Conservation (phyloP, 2,888 invertebrate genomes). For the Acanthosepion pharaonis region DNA sequence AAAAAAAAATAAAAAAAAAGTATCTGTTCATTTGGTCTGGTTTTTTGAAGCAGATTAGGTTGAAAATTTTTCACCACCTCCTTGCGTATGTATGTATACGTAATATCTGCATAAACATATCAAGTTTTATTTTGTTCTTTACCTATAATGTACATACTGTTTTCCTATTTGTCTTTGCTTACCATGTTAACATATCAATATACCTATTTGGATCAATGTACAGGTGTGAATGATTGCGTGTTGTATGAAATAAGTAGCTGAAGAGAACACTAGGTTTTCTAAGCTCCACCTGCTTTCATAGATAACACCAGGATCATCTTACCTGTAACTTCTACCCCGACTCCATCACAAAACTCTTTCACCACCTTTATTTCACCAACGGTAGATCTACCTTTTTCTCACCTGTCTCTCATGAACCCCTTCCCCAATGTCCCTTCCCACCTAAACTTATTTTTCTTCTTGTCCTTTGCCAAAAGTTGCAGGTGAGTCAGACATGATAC, state of each 20-base stretch:
- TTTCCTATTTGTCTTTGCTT: not conserved
- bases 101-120: not conserved
- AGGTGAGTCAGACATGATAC: not conserved
- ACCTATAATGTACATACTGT: not conserved
- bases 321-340: not conserved
- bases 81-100: not conserved
- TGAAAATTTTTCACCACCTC: no score
- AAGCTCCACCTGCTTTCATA: slow-evolving; percentile 6
- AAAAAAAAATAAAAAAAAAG: no score
- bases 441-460: not conserved
- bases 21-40: no score
- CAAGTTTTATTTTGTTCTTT: not conserved
- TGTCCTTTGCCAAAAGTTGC: not conserved
- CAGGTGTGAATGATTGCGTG: slow-evolving; percentile 33
- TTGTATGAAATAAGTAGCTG: not conserved
- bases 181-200: not conserved
- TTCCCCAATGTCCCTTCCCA: not conserved
- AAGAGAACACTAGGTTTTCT: not conserved
- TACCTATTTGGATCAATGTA: not conserved
- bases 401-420: not conserved
- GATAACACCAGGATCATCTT: slow-evolving; percentile 33
- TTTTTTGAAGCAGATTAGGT: no score
- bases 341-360: not conserved
- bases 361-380: not conserved
- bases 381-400: not conserved